Evolutionary conservation across 2,888 invertebrate genomes (phyloP).

Genomic region (Branchellion lobata): DNA sequence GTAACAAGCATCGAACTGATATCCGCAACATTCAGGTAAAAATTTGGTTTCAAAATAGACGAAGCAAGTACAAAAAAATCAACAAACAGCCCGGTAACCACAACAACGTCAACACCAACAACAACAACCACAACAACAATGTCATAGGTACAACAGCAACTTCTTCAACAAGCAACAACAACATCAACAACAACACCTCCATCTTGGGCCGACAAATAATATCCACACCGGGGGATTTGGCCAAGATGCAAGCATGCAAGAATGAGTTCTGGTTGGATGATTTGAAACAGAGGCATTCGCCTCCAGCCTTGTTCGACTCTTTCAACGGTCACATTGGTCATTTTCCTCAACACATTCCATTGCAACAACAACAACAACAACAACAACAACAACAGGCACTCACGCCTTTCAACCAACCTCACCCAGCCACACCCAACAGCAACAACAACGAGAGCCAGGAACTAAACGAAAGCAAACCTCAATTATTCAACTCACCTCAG

Average conservation of each 20-base stretch:
- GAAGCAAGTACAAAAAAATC: slow-evolving; percentile 41
- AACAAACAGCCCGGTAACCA: slow-evolving; percentile 38
- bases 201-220: not conserved
- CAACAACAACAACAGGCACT: not conserved
- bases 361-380: slow-evolving; percentile 29
- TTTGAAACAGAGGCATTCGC: slow-evolving; percentile 23
- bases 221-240: not conserved
- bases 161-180: not conserved
- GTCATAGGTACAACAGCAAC: slow-evolving; percentile 6
- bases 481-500: not conserved
- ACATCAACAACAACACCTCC: slow-evolving; percentile 22
- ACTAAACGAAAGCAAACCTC: not conserved
- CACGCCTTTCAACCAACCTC: not conserved
- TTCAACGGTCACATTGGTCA: not conserved
- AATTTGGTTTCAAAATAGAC: slow-evolving; percentile 41
- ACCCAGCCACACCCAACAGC: not conserved
- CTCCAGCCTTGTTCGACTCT: slow-evolving; percentile 17
- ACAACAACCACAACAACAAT: slow-evolving; percentile 27
- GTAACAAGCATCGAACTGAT: too few relatives aligned
- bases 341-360: not conserved
- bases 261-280: slow-evolving; percentile 38
- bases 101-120: slow-evolving; percentile 20
- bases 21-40: slow-evolving; percentile 35
- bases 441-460: not conserved
- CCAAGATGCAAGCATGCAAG: slow-evolving; percentile 21